Evolutionary conservation across 2,113 vertebrate genomes (phyloP), one percentile per base, ranked within the genome.

Genomic region (Embiotoca jacksoni): DNA sequence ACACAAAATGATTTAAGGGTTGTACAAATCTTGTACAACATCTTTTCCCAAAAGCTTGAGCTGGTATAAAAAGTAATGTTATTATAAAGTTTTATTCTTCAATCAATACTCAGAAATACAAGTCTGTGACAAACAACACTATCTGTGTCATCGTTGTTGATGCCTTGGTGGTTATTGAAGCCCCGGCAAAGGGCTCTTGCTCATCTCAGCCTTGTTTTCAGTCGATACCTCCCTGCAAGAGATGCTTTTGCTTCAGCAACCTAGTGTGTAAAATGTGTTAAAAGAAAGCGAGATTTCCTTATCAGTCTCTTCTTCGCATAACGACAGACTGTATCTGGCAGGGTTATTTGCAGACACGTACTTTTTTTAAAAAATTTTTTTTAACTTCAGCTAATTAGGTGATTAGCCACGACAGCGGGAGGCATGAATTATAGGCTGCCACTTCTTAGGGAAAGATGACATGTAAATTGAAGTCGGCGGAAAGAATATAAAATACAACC

Each of bases 81-180:
- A 30, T 9, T 23, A 23, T 23, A 23, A 30, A 61, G 14, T 36
- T 67, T 7, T 33, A 56, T 13, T 49, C 4, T n/a, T 72, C 6
- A 52, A 66, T 75, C 75, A 78, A 68, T 62, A 53, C 23, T 53
- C 0, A n/a, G 23, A 23, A 23, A 23, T 53, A 41, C 3, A 0
- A 36, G 57, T 76, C 31, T 74, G 54, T 56, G 59, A 67, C 66
- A 76, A 88, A 87, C 64, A 77, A 35, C 39, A 73, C 80, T 56
- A 66, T 80, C 44, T 16, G 15, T 44, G 58, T 55, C 7, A 83
- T 76, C 32, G 75, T 8, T 52, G 59, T 11, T 67, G 60, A 79
- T 50, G 53, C 37, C 15, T 32, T 11, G 6, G 23, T 41, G 44
- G 63, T 68, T 77, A 60, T 13, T 32, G 35, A 79, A 66, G 67